Conservation (phyloP, 1,140 invertebrate genomes). For the Antheraea pernyi region DNA sequence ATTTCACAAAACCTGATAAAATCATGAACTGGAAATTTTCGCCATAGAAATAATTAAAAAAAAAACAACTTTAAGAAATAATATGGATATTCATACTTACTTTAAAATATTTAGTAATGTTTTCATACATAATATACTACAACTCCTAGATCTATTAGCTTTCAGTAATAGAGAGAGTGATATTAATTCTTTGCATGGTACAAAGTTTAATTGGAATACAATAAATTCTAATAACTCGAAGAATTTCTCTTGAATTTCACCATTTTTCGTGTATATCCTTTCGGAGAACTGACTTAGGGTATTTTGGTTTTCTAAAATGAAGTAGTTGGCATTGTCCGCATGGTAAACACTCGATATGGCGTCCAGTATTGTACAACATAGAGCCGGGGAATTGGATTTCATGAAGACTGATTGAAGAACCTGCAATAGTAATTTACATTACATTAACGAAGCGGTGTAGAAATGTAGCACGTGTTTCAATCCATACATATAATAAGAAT, state of each 20-base stretch:
- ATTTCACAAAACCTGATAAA: no score
- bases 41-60: no score
- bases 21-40: no score
- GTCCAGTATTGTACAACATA: constrained; percentile 95
- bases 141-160: constrained; percentile 87
- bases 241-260: constrained; percentile 96
- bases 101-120: constrained; percentile 93
- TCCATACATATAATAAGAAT: no score
- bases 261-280: constrained; percentile 93
- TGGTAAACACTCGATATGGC: constrained; percentile 98
- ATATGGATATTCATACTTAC: constrained; percentile 64
- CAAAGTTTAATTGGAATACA: constrained; percentile 98
- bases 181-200: constrained; percentile 99
- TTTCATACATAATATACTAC: constrained; percentile 93
- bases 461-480: no score
- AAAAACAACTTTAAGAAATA: background rate
- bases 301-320: constrained; percentile 97
- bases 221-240: constrained; percentile 98
- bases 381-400: constrained; percentile 90
- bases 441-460: no score
- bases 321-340: constrained; percentile 99
- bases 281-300: constrained; percentile 98
- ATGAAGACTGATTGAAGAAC: constrained; percentile 96
- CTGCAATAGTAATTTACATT: constrained; percentile 74
- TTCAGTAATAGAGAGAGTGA: constrained; percentile 96